Conservation (phyloP, 2,888 invertebrate species). For the Loripinus fragilis region DNA sequence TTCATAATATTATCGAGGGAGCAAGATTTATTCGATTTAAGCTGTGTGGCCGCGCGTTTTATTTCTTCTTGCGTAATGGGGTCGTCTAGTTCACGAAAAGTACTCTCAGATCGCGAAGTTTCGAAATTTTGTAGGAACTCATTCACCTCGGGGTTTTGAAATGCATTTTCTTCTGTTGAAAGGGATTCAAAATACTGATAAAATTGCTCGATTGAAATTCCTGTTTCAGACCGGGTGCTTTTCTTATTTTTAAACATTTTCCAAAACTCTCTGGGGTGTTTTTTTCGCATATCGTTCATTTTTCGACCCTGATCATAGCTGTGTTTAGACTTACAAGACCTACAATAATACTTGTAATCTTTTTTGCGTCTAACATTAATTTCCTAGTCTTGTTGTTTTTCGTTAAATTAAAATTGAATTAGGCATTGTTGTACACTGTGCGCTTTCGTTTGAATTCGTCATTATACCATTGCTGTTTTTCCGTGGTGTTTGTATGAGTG, state of each 20-base stretch:
- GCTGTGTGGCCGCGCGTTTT: neutral
- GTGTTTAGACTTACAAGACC: neutral
- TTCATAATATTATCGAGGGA: conserved; percentile 2
- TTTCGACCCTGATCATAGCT: conserved; percentile 6
- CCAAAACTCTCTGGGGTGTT: neutral
- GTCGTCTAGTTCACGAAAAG: neutral
- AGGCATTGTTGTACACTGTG: neutral
- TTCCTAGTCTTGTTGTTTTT: neutral
- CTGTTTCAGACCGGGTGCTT: neutral
- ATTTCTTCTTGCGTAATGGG: neutral
- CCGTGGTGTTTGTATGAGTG: neutral
- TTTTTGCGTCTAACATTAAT: conserved; percentile 8
- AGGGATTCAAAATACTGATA: conserved; percentile 1
- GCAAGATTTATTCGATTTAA: neutral
- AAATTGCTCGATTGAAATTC: neutral
- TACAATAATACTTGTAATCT: conserved; percentile 7
- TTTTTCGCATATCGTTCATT: conserved; percentile 3
- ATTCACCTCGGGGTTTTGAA: neutral
- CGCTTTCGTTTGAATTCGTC: neutral
- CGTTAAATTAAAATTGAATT: neutral
- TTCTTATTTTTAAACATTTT: conserved; percentile 3
- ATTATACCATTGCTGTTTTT: conserved; percentile 7
- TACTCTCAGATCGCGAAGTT: neutral
- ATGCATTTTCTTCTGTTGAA: neutral
- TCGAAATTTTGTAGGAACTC: neutral